Base-by-base conservation (phyloP, 2,888 invertebrate species). In the Ophion costatus region DNA sequence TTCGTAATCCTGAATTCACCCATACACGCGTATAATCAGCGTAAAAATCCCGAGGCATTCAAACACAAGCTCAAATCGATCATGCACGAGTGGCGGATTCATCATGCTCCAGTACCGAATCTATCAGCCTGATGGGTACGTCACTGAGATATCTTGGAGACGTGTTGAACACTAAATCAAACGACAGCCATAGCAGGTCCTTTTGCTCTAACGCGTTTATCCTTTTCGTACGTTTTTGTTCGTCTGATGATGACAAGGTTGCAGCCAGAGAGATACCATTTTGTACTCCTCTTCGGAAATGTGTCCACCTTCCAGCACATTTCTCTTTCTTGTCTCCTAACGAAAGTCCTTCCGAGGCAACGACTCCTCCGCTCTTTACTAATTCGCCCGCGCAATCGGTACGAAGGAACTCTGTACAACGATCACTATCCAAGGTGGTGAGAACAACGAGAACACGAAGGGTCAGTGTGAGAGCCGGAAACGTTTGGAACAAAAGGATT, bases 131-230 rank as follows among this genome's bases (percentile, higher is more conserved):
- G 61, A 74, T 45, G 57, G 29, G 69, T 63, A 74, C 22, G 77
- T 73, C 84, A 81, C 81, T 78, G 80, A 73, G 77, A 80, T 61
- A 73, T 80, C 63, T 80, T 22, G 57, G 61, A 57, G 63, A 74
- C 73, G 66, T 57, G 71, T 69, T 70, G 64, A 74, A 73, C 83
- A 83, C 80, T 77, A n/a, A 61, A 59, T 70, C 69, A 64, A 69
- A 78, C 38, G 74, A 78, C 61, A 42, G 22, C 59, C 77, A 59
- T 38, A 17, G 45, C 45, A 61, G 4, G n/a, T 69, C 14, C 17
- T 10, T 45, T 64, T 11, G 45, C 51, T 64, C 79, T 14, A 67
- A 22, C 11, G 51, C 51, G 57, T 61, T 59, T 11, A 17, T 57
- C 2, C 22, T n/a, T 66, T 73, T 61, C 45, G 17, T 45, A 29